These are phyloP conservation scores for Pristionchus arcanus DNA, from an alignment of 2,888 invertebrate species.

Conservation along the genomic window DNA sequence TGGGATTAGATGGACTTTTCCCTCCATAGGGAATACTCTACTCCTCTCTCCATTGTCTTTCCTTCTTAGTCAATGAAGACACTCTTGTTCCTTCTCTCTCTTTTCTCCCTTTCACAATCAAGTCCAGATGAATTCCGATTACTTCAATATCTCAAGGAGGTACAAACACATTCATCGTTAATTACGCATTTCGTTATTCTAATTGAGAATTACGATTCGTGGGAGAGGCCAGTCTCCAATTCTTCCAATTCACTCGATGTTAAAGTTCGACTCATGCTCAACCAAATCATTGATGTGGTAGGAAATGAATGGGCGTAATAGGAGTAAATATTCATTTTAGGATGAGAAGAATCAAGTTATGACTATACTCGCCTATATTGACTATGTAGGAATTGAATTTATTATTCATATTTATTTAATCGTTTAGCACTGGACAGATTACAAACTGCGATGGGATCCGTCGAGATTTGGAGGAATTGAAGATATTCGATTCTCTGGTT, in stretches of 20 bases:
- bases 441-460: conserved; percentile 70
- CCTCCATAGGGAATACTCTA: conserved; percentile 40
- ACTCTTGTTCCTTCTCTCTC: conserved; percentile 16
- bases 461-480: conserved; percentile 64
- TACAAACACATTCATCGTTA: not conserved
- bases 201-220: conserved; percentile 69
- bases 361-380: conserved; percentile 68
- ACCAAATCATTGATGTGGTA: conserved; percentile 69
- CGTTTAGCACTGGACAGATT: conserved; percentile 69
- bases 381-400: conserved; percentile 61
- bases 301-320: not conserved
- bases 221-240: conserved; percentile 68
- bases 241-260: conserved; percentile 66
- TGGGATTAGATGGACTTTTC: conserved; percentile 16
- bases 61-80: conserved; percentile 36
- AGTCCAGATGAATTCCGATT: conserved; percentile 69
- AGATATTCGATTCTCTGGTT: conserved; percentile 58
- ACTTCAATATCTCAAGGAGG: conserved; percentile 69
- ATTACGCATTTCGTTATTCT: not conserved
- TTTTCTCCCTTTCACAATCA: conserved; percentile 18
- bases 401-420: too few relatives aligned
- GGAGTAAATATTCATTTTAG: conserved; percentile 46
- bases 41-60: conserved; percentile 18
- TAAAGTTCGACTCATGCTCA: conserved; percentile 68
- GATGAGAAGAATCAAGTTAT: conserved; percentile 72